Evolutionary conservation across 2,888 invertebrate genomes (phyloP).

Genomic region (Cactoblastis cactorum): DNA sequence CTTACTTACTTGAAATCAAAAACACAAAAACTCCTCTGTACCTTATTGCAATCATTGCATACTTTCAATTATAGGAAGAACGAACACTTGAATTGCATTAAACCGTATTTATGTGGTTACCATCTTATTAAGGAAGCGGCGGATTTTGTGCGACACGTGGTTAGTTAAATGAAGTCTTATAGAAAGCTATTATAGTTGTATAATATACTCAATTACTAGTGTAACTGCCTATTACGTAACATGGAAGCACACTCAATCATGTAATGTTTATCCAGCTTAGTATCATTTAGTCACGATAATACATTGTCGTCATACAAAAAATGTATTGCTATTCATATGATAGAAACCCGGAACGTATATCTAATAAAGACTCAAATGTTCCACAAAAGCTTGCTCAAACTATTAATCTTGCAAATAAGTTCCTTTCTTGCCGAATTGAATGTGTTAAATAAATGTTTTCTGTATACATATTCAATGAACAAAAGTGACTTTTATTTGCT

Average conservation of each 20-base stretch:
- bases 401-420: neutral
- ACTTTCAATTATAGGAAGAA: no score
- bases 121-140: neutral
- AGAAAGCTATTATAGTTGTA: conserved; percentile 8
- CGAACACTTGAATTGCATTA: no score
- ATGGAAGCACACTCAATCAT: conserved; percentile 1
- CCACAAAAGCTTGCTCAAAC: neutral
- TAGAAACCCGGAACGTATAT: conserved; percentile 5
- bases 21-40: no score
- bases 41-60: no score
- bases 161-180: neutral
- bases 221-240: conserved; percentile 2
- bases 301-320: neutral
- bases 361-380: neutral
- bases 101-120: no score
- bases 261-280: neutral
- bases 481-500: no score
- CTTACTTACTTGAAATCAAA: no score
- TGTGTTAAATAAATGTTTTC: no score
- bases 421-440: no score
- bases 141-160: neutral
- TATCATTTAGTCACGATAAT: conserved; percentile 2
- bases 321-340: neutral
- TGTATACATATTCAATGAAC: no score
- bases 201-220: conserved; percentile 1